Evolutionary conservation across 2,888 invertebrate genomes (phyloP), one percentile per base, ranked within the genome.

Genomic region (Acrobasis repandana): DNA sequence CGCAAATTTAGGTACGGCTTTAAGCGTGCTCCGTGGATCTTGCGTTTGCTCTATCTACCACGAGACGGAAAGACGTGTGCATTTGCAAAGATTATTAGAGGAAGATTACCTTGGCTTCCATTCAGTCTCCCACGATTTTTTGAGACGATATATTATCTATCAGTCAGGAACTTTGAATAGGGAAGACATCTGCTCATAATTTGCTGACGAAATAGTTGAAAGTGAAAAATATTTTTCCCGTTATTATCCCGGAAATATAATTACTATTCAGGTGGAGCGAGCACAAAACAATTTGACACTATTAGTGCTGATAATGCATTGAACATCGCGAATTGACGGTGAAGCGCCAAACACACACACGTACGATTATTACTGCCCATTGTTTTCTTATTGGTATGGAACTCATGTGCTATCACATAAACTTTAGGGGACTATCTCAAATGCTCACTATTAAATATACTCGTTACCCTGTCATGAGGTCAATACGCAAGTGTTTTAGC

Each of bases 341-440:
- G 60, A 16, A 16, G 33, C 65, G 64, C 67, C 68, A 64, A 66
- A 62, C 67, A 69, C 70, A 68, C 73, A 72, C 72, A 73, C 67
- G 68, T 67, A 74, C 74, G 67, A 76, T 77, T 80, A 86, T 77
- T 60, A 58, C 58, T 15, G 75, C 84, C 86, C 71, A 88, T 88
- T 88, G 87, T 88, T 80, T 73, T 70, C 61, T 65, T 66, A 65
- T 70, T 74, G 49, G 58, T 63, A 50, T 36, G 34, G 34, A 52
- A 16, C 34, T 34, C 34, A 52, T 34, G 52, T 15, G 48, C 52
- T 10, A 18, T 33, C 34, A 49, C 47, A 36, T 18, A 16, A 57
- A 20, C 58, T 48, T 51, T 36, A 15, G 51, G 34, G 16, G 15
- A 52, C 52, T 52, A 52, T 52, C 11, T 16, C 28, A 50, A 48